Percentiles rank a stretch among this genome's conserved stretches.
Evolutionary conservation across 2,113 vertebrate genomes (phyloP).

Genomic region (Macquaria australasica): DNA sequence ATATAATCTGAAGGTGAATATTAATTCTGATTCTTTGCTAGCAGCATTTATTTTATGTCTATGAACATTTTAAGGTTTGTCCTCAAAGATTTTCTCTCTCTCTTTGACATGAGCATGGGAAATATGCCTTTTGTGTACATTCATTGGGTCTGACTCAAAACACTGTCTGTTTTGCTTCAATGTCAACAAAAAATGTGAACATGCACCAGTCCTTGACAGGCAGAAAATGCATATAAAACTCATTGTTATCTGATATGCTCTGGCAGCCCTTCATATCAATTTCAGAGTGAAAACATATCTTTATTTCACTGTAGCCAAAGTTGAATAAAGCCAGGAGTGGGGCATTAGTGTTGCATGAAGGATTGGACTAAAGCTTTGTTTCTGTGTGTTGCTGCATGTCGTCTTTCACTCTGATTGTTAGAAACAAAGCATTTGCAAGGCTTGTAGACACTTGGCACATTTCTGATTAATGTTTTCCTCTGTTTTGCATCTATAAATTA

Average conservation of each 20-base stretch:
- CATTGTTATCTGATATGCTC: slow-evolving; percentile 8
- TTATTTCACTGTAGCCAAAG: slow-evolving; percentile 22
- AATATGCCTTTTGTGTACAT: not conserved
- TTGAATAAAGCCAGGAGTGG: slow-evolving; percentile 18
- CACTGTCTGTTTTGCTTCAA: slow-evolving; percentile 6
- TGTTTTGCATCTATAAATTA: slow-evolving; percentile 64
- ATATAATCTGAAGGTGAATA: slow-evolving; percentile 25
- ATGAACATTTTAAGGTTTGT: not conserved
- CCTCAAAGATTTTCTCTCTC: not conserved
- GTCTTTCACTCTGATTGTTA: slow-evolving; percentile 36
- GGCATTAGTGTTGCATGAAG: slow-evolving; percentile 14
- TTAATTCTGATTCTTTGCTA: slow-evolving; percentile 2
- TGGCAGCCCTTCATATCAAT: slow-evolving; percentile 17
- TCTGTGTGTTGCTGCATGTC: not conserved
- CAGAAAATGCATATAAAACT: not conserved
- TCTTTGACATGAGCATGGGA: slow-evolving; percentile 7
- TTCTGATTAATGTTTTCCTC: slow-evolving; percentile 53
- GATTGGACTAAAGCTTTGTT: slow-evolving; percentile 29
- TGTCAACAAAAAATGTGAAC: slow-evolving; percentile 26
- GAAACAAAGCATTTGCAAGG: slow-evolving; percentile 26
- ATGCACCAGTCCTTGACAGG: not conserved
- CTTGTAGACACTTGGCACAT: slow-evolving; percentile 40
- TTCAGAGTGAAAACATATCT: slow-evolving; percentile 37
- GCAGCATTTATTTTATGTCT: not conserved
- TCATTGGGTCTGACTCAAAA: not conserved